Conservation (phyloP, 2,888 invertebrate genomes). For the Helicoverpa assulta region DNA sequence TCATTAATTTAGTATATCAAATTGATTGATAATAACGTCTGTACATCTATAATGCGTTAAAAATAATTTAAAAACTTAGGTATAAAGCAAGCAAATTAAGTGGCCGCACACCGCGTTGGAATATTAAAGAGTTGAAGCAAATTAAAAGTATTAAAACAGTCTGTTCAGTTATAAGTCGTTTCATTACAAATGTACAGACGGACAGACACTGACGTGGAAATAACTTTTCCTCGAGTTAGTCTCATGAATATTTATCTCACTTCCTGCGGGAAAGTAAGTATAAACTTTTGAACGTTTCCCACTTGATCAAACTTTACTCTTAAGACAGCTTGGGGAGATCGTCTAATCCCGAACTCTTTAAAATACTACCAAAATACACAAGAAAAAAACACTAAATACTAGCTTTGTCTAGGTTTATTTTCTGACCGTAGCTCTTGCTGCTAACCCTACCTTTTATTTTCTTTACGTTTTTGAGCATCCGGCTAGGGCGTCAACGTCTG, state of each 20-base stretch:
- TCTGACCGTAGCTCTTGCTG: constrained; percentile 25
- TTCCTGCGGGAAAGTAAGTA: constrained; percentile 80
- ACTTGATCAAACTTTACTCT: constrained; percentile 88
- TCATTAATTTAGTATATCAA: no score
- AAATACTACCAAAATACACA: constrained; percentile 67
- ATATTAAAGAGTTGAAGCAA: constrained; percentile 72
- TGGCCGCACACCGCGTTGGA: constrained; percentile 52
- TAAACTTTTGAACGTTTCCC: constrained; percentile 87
- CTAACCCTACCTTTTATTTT: constrained; percentile 22
- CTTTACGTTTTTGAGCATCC: constrained; percentile 5
- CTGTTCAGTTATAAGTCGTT: constrained; percentile 78
- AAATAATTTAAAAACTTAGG: constrained; percentile 34
- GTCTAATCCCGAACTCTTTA: constrained; percentile 69
- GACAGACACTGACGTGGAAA: constrained; percentile 86
- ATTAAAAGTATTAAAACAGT: constrained; percentile 81
- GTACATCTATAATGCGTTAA: background rate
- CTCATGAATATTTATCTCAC: constrained; percentile 89
- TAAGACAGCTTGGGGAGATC: constrained; percentile 72
- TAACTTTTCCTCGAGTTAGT: constrained; percentile 85
- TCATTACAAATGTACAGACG: constrained; percentile 86
- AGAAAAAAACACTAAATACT: constrained; percentile 49
- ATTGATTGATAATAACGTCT: no score
- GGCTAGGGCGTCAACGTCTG: background rate
- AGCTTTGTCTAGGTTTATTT: constrained; percentile 29
- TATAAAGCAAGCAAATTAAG: constrained; percentile 33